Evolutionary conservation across 2,113 vertebrate species (phyloP).

Genomic region (Cynoglossus semilaevis): DNA sequence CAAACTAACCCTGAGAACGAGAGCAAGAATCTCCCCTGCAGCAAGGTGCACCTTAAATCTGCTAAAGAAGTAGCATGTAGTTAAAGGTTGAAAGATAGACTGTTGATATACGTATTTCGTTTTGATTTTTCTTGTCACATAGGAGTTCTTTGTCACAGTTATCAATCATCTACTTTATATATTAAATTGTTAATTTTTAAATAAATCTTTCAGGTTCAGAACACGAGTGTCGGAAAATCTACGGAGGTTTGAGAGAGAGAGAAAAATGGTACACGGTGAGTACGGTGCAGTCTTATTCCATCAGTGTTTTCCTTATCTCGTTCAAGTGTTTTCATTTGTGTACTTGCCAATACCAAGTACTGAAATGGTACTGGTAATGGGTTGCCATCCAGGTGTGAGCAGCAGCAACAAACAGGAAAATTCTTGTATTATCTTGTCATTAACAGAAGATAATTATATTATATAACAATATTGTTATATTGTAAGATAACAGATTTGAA

Average conservation of each 20-base stretch:
- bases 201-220: constrained; percentile 51
- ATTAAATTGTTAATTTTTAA: neutral
- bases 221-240: constrained; percentile 55
- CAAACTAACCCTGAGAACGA: constrained; percentile 38
- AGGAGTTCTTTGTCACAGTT: neutral
- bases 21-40: constrained; percentile 19
- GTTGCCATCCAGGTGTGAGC: no score
- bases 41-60: constrained; percentile 38
- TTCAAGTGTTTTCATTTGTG: no score
- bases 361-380: no score
- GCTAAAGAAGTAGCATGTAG: neutral
- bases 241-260: constrained; percentile 74
- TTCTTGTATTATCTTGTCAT: no score
- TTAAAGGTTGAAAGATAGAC: no score
- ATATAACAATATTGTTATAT: no score
- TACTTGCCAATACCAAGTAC: no score
- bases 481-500: no score
- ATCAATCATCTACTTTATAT: neutral
- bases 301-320: neutral
- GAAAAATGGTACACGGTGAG: constrained; percentile 19
- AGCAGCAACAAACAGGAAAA: no score
- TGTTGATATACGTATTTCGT: no score
- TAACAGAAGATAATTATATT: no score
- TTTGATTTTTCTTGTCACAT: no score
- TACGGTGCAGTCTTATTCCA: neutral